These are phyloP conservation scores for Diadromus collaris DNA, from an alignment of 2,888 invertebrate genomes.

Conservation along the genomic window DNA sequence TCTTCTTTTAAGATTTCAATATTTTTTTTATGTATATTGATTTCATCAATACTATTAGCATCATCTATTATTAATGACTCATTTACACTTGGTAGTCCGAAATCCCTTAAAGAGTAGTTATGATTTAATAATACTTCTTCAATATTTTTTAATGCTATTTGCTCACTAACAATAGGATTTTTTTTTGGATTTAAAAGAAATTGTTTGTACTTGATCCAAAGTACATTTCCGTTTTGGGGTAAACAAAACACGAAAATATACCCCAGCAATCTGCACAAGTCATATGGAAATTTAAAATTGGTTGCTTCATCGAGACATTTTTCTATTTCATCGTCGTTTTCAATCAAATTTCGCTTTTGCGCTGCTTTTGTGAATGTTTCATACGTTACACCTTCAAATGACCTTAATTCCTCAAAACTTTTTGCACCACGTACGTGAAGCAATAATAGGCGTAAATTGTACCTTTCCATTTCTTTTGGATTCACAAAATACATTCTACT, in stretches of 20 bases:
- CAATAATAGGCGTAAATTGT: too few species aligned
- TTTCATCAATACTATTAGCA: neutral
- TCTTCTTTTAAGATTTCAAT: slow-evolving; percentile 13
- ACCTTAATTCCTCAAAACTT: slow-evolving; percentile 29
- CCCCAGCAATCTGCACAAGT: slow-evolving; percentile 39
- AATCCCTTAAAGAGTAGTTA: neutral
- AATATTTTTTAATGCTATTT: slow-evolving; percentile 28
- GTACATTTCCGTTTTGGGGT: slow-evolving; percentile 38
- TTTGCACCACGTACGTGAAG: slow-evolving; percentile 45
- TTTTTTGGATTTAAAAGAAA: slow-evolving; percentile 34
- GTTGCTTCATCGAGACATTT: slow-evolving; percentile 46
- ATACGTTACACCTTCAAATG: slow-evolving; percentile 33
- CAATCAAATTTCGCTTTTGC: slow-evolving; percentile 26
- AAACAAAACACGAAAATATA: slow-evolving; percentile 49
- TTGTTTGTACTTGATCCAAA: slow-evolving; percentile 47
- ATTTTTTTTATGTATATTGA: slow-evolving; percentile 1
- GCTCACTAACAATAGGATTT: neutral
- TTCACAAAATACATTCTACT: slow-evolving; percentile 52
- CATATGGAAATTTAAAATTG: slow-evolving; percentile 39
- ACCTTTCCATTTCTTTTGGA: slow-evolving; percentile 48
- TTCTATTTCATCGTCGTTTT: slow-evolving; percentile 48
- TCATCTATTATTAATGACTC: neutral
- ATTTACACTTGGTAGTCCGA: slow-evolving; percentile 23
- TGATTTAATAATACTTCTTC: slow-evolving; percentile 18
- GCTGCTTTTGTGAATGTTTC: slow-evolving; percentile 35